Evolutionary conservation across 1,140 invertebrate species (phyloP).

Genomic region (Acromyrmex heyeri): DNA sequence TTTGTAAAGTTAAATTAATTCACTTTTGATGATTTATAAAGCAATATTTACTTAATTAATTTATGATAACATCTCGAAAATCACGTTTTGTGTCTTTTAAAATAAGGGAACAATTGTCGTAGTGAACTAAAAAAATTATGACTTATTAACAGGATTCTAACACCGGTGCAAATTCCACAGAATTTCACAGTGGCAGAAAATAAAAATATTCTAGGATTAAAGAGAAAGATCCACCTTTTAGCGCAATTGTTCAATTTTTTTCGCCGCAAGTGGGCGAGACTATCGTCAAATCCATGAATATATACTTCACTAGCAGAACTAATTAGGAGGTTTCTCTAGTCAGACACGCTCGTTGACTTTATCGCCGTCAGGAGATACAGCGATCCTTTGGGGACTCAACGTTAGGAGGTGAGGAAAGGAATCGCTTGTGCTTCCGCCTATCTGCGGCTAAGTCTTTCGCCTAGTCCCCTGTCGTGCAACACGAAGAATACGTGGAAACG

Average conservation of each 20-base stretch:
- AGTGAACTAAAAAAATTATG: not conserved
- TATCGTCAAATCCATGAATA: constrained; percentile 26
- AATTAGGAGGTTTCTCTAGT: constrained; percentile 42
- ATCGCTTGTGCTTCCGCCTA: constrained; percentile 56
- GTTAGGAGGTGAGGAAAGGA: constrained; percentile 49
- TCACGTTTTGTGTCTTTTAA: no score
- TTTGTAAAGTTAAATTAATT: no score
- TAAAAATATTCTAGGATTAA: not conserved
- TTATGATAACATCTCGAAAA: no score
- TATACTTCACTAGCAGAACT: not conserved
- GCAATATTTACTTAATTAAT: no score
- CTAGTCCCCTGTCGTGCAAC: constrained; percentile 30
- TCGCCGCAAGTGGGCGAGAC: constrained; percentile 36
- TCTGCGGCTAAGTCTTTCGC: constrained; percentile 57
- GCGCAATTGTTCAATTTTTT: not conserved
- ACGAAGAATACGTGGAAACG: constrained; percentile 69
- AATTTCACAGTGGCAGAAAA: not conserved
- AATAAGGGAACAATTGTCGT: no score
- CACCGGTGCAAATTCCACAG: not conserved
- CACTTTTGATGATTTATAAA: no score
- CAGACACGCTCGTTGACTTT: constrained; percentile 54
- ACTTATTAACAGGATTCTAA: not conserved
- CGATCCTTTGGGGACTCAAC: constrained; percentile 2
- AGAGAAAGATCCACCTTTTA: not conserved
- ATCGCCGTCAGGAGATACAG: constrained; percentile 42